phyloP scores from a whole-genome alignment of 2,888 invertebrate species.

The Platycnemis pennipes region DNA sequence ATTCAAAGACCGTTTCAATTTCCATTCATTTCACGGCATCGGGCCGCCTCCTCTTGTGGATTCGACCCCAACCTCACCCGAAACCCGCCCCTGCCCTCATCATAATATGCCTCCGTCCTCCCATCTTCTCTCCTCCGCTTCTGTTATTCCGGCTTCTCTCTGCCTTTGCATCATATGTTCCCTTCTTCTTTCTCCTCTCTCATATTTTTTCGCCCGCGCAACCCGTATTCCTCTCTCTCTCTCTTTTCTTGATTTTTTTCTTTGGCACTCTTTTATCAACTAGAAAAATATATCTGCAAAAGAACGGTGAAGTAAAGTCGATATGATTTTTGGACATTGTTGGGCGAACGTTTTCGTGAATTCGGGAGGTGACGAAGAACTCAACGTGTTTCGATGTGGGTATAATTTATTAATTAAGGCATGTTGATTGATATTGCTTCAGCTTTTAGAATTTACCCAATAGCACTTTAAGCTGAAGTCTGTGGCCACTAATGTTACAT shows the following conservation, averaged over 20 bases:
- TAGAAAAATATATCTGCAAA: not conserved
- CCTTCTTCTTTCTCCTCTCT: not conserved
- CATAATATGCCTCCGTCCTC: not conserved
- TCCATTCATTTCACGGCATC: constrained; percentile 42
- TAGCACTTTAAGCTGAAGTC: too few relatives aligned
- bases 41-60: not conserved
- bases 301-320: too few relatives aligned
- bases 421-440: too few relatives aligned
- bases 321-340: too few relatives aligned
- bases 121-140: not conserved
- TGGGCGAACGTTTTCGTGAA: too few relatives aligned
- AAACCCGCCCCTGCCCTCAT: not conserved
- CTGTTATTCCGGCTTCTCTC: not conserved
- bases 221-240: not conserved
- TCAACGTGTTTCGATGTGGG: too few relatives aligned
- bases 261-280: not conserved
- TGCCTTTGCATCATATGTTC: not conserved
- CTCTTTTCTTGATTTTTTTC: too few relatives aligned
- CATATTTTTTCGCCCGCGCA: not conserved
- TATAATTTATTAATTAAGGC: too few relatives aligned
- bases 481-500: too few relatives aligned
- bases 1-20: constrained; percentile 55
- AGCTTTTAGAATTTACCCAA: too few relatives aligned
- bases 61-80: not conserved
- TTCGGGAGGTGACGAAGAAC: too few relatives aligned